Evolutionary conservation across 2,888 invertebrate genomes (phyloP).

Genomic region (Macaria liturata): DNA sequence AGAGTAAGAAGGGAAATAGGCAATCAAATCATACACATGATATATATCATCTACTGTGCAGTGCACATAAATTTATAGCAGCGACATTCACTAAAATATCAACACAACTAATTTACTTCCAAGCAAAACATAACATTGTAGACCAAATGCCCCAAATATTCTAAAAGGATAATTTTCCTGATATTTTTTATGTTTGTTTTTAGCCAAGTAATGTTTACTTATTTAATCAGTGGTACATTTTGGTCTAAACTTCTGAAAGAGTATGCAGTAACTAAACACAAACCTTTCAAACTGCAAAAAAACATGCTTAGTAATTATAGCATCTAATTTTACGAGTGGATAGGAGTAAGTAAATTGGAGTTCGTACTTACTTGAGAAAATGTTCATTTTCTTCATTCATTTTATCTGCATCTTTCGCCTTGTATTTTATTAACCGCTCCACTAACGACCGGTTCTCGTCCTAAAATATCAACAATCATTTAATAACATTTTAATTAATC

Average conservation of each 20-base stretch:
- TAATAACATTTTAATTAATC: slow-evolving; percentile 3
- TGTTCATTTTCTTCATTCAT: slow-evolving; percentile 98
- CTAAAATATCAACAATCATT: slow-evolving; percentile 75
- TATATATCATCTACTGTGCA: slow-evolving; percentile 48
- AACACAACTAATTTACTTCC: slow-evolving; percentile 50
- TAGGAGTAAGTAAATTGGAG: background rate
- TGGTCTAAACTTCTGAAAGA: slow-evolving; percentile 14
- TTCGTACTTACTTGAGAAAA: slow-evolving; percentile 89
- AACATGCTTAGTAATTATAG: slow-evolving; percentile 40
- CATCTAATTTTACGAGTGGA: slow-evolving; percentile 31
- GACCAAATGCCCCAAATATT: slow-evolving; percentile 55
- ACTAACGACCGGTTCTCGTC: slow-evolving; percentile 94
- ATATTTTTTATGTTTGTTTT: background rate
- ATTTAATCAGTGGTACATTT: slow-evolving; percentile 12
- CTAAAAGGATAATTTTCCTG: background rate
- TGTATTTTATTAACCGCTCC: slow-evolving; percentile 94
- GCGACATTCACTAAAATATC: slow-evolving; percentile 57
- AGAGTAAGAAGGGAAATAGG: background rate
- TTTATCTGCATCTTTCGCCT: slow-evolving; percentile 97
- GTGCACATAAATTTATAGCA: slow-evolving; percentile 45
- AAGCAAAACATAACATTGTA: slow-evolving; percentile 46
- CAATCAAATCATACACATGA: slow-evolving; percentile 41
- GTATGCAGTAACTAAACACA: slow-evolving; percentile 31
- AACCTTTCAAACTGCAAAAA: slow-evolving; percentile 47
- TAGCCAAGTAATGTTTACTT: too few species aligned